Evolutionary conservation across 2,888 invertebrate species (phyloP).

Genomic region (Amphipoea oculea): DNA sequence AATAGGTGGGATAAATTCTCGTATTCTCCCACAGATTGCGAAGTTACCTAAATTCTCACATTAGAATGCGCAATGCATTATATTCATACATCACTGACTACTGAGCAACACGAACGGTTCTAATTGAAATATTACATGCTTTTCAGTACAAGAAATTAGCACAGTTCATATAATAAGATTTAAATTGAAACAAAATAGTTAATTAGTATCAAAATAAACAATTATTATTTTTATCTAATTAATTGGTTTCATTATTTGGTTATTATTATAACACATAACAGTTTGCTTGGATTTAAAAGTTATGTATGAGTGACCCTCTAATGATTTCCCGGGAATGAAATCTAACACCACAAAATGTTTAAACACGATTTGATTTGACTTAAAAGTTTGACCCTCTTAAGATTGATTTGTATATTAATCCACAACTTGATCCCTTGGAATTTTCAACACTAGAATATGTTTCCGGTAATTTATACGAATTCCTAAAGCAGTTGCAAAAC

Average conservation of each 20-base stretch:
- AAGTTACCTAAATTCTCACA: slow-evolving; percentile 42
- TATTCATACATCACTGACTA: slow-evolving; percentile 47
- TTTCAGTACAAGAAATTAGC: slow-evolving; percentile 29
- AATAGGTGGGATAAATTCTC: slow-evolving; percentile 42
- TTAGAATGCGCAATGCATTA: slow-evolving; percentile 39
- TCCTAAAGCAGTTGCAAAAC: slow-evolving; percentile 65
- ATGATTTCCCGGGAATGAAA: background rate
- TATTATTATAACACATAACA: background rate
- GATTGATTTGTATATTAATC: background rate
- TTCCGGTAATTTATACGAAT: slow-evolving; percentile 58
- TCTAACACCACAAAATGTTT: background rate
- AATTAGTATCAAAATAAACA: background rate
- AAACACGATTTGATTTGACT: background rate
- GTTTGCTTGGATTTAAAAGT: slow-evolving; percentile 12
- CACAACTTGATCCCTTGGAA: slow-evolving; percentile 4
- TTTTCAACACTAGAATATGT: slow-evolving; percentile 35
- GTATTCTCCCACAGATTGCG: slow-evolving; percentile 35
- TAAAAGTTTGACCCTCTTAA: background rate
- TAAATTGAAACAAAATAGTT: slow-evolving; percentile 2
- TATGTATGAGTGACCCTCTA: too few relatives aligned
- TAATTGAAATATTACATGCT: slow-evolving; percentile 40
- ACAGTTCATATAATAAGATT: slow-evolving; percentile 7
- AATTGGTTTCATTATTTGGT: background rate
- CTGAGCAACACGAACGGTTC: slow-evolving; percentile 16
- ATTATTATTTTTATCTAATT: background rate